Base-by-base conservation (phyloP, 2,888 invertebrate species). In the Ceraclea dissimilis region DNA sequence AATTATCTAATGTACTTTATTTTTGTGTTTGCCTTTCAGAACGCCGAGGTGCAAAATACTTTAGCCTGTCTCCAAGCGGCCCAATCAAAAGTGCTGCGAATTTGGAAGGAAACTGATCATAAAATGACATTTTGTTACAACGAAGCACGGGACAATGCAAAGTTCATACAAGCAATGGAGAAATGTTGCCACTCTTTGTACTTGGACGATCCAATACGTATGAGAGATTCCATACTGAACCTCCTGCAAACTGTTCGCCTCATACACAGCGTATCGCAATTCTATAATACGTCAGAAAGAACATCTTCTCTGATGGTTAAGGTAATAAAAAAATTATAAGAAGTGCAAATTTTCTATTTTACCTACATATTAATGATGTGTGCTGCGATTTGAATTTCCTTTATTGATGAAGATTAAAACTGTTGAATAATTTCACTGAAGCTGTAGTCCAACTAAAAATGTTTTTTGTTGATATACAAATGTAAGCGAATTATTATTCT, bases 241-340 rank as follows among this genome's bases (percentile, higher is more conserved):
- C 75, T 96, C 22, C 75, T 96, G 62, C 94, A 95, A 75, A 94
- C 94, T 0, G 93, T 97, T 11, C 79, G 93, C 34, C 77, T 96
- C 64, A 96, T 96, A 65, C 93, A 96, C 69, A 92, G 90, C 67
- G 93, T 96, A 4, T 96, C 96, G 0, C 89, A 92, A 69, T 96
- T 93, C 72, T 97, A 96, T 69, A 96, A 96, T 68, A 96, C 96
- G 0, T 93, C 95, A 0, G 96, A 97, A 73, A 83, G 95, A 65
- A 95, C 95, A 57, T 96, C 95, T 0, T 93, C 95, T 0, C 78
- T 97, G 16, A 93, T 97, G 88, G 93, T 97, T 46, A 97, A 97
- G 82, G 90, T 89, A 71, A 10, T n/a, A n/a, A 22, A 44, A 44
- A 10, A 33, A 10, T 33, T n/a, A n/a, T n/a, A n/a, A n/a, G n/a